Evolutionary conservation across 2,888 invertebrate species (phyloP), one percentile per base, ranked within the genome.

Genomic region (Doris montereyensis): DNA sequence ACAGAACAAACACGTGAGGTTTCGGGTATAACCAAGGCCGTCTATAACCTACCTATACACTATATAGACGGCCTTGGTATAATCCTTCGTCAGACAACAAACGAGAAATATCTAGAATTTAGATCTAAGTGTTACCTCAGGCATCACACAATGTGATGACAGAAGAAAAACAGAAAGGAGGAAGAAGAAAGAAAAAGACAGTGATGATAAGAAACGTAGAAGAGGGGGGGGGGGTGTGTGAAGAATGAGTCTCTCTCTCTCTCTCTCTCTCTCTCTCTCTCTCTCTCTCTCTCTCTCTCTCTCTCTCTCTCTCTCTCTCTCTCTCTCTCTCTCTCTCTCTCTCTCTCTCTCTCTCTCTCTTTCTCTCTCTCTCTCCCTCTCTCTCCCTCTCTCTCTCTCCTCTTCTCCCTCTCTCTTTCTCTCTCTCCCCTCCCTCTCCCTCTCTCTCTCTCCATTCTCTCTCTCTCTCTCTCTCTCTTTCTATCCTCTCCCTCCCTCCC

Each of bases 191-290:
- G n/a, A n/a, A n/a, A n/a, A n/a, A n/a, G n/a, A n/a, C n/a, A n/a
- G n/a, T n/a, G n/a, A n/a, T n/a, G n/a, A n/a, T n/a, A n/a, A n/a
- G n/a, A n/a, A n/a, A n/a, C n/a, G n/a, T n/a, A n/a, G n/a, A n/a
- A n/a, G n/a, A n/a, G n/a, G n/a, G n/a, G n/a, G n/a, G n/a, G n/a
- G n/a, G n/a, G n/a, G n/a, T n/a, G n/a, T n/a, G n/a, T n/a, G n/a
- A n/a, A n/a, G n/a, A n/a, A n/a, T n/a, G n/a, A n/a, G n/a, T 58
- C 58, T 58, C 58, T 58, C 10, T 58, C 58, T 58, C 58, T 58
- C 58, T 58, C 58, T 58, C 58, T 8, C 52, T 52, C 13, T 52
- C 8, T 52, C 52, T 10, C 24, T 4, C 10, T 2, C 57, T 57
- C 28, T 21, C 35, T 52, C 26, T 24, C 26, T 72, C 26, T 17